These are phyloP conservation scores for Drosophila auraria DNA, from an alignment of 1,140 invertebrate genomes.

Conservation along the genomic window DNA sequence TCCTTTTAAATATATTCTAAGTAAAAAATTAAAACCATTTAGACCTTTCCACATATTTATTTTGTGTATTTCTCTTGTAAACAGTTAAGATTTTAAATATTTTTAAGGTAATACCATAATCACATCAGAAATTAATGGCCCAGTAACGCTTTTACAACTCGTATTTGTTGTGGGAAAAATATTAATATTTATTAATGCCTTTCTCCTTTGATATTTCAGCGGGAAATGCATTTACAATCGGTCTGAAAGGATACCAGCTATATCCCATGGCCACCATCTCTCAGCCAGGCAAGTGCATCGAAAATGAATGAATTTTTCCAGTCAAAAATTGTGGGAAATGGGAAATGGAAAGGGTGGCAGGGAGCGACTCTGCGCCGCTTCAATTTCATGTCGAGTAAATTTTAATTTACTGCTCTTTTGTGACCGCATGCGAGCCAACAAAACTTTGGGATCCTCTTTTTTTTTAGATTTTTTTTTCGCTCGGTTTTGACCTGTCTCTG, in stretches of 20 bases:
- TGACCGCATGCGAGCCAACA: slow-evolving; percentile 74
- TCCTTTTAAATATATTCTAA: no score
- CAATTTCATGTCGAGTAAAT: slow-evolving; percentile 81
- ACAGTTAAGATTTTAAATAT: no score
- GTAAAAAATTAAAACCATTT: no score
- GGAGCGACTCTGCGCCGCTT: slow-evolving; percentile 42
- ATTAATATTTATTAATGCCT: slow-evolving; percentile 28
- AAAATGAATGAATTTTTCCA: slow-evolving; percentile 29
- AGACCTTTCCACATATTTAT: neutral
- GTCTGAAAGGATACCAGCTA: slow-evolving; percentile 14
- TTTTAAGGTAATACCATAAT: neutral
- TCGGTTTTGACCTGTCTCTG: slow-evolving; percentile 2
- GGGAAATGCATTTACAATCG: slow-evolving; percentile 20
- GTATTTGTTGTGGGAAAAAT: neutral
- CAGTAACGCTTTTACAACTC: neutral
- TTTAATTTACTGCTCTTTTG: slow-evolving; percentile 82
- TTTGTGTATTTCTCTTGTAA: neutral
- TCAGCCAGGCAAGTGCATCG: slow-evolving; percentile 5
- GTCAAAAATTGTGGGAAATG: slow-evolving; percentile 23
- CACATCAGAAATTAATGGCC: slow-evolving; percentile 11
- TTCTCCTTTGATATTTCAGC: slow-evolving; percentile 13
- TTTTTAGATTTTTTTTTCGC: slow-evolving; percentile 15
- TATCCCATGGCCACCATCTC: slow-evolving; percentile 6
- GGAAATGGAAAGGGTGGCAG: slow-evolving; percentile 21
- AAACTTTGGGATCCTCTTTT: slow-evolving; percentile 56